A percentile compares a stretch with the other conserved stretches of the same genome.
phyloP scores from a whole-genome alignment of 2,797 vertebrate species.

The Coregonus suidteri region DNA sequence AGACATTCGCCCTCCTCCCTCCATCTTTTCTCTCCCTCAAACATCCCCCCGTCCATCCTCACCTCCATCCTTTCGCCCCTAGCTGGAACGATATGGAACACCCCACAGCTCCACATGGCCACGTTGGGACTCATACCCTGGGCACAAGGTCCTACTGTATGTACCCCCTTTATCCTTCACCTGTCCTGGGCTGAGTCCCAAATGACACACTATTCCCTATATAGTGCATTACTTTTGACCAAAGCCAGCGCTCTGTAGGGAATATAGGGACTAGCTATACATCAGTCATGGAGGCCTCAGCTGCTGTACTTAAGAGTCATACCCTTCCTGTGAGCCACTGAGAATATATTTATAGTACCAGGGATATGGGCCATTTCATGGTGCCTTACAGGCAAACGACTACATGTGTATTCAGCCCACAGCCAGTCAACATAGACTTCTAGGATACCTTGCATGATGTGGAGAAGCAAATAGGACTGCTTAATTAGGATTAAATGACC shows the following conservation, averaged over 20 bases:
- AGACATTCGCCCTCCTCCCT: not conserved
- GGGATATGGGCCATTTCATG: not conserved
- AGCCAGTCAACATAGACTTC: too few species aligned
- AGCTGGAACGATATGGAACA: constrained; percentile 42
- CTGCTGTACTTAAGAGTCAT: not conserved
- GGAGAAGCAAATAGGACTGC: too few species aligned
- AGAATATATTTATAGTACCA: not conserved
- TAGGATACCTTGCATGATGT: too few species aligned
- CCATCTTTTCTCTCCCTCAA: not conserved
- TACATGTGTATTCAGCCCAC: not conserved
- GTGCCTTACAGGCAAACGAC: not conserved
- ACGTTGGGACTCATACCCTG: not conserved
- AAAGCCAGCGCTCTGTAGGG: not conserved
- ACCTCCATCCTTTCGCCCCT: not conserved
- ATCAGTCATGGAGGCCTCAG: not conserved
- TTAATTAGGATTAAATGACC: too few species aligned
- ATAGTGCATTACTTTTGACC: not conserved
- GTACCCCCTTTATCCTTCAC: constrained; percentile 58
- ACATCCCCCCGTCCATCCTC: not conserved
- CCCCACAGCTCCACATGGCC: not conserved
- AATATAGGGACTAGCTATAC: constrained; percentile 11
- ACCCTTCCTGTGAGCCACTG: not conserved
- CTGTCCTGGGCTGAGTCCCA: not conserved
- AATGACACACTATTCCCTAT: not conserved
- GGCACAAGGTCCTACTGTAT: constrained; percentile 51